These are phyloP conservation scores for Chondrilla cf. caribensis DNA, from an alignment of 37 sponge, comb jelly and placozoan species.

Conservation along the genomic window DNA sequence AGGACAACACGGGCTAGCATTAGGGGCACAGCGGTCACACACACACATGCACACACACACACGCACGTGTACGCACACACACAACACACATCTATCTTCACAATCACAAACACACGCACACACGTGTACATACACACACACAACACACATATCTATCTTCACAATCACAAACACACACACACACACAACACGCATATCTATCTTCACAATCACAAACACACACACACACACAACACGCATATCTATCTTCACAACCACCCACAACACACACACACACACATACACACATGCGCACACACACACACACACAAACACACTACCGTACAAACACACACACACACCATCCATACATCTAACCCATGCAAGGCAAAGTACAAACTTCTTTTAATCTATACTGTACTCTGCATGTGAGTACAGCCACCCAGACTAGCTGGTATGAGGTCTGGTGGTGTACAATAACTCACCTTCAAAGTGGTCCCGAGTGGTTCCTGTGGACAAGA, in stretches of 20 bases:
- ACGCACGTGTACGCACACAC: background rate
- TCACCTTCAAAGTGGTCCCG: too few species aligned
- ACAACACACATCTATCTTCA: too few species aligned
- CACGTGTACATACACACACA: background rate
- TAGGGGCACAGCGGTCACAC: background rate
- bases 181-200: conserved; percentile 2
- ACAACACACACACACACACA: background rate
- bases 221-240: background rate
- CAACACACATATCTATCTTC: too few species aligned
- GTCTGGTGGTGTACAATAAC: too few species aligned
- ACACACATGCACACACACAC: conserved; percentile 4
- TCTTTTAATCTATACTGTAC: too few species aligned
- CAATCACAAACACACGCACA: background rate
- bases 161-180: background rate
- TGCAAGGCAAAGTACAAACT: too few species aligned
- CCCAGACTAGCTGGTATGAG: too few species aligned
- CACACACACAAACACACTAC: too few species aligned
- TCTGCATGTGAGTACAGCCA: too few species aligned
- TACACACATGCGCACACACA: background rate
- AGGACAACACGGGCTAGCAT: background rate
- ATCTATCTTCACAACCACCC: background rate
- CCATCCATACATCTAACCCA: too few species aligned
- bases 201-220: background rate
- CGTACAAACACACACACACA: too few species aligned
- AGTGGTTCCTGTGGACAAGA: too few species aligned